Conservation (phyloP, 2,797 vertebrate species). For the Erpetoichthys calabaricus region DNA sequence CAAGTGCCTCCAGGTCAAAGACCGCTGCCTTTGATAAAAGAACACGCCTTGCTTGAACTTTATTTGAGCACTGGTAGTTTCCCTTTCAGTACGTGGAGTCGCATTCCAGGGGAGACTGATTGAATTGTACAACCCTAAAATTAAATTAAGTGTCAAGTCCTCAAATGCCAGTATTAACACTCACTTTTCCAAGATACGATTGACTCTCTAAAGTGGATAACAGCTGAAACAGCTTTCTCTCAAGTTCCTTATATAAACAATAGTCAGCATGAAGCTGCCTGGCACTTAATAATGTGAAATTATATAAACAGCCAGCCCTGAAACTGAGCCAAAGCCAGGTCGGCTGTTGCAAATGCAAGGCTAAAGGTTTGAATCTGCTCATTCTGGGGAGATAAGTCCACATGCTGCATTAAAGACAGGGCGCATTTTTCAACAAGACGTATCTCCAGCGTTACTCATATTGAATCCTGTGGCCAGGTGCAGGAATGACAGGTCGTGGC, state of each 20-base stretch:
- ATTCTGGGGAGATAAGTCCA: too few species aligned
- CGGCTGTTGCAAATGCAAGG: background rate
- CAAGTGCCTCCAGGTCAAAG: too few species aligned
- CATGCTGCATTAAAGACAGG: background rate
- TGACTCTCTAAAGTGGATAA: background rate
- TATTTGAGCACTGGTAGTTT: background rate
- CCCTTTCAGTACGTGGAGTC: background rate
- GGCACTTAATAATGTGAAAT: background rate
- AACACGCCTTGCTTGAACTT: too few species aligned
- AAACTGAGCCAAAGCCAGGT: background rate
- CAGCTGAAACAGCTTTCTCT: constrained; percentile 4
- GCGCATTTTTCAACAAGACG: background rate
- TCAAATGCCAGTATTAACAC: background rate
- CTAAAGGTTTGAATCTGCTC: background rate
- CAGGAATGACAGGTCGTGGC: too few species aligned
- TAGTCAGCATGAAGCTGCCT: background rate
- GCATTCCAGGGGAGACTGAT: background rate
- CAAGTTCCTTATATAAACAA: constrained; percentile 1
- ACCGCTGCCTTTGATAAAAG: too few species aligned
- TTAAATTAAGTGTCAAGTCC: background rate
- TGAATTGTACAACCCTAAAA: background rate
- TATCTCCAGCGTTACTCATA: too few species aligned
- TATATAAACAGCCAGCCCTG: constrained; percentile 2
- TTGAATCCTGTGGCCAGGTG: too few species aligned
- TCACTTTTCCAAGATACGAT: background rate